phyloP scores from a whole-genome alignment of 2,797 vertebrate genomes.

The Manis javanica region DNA sequence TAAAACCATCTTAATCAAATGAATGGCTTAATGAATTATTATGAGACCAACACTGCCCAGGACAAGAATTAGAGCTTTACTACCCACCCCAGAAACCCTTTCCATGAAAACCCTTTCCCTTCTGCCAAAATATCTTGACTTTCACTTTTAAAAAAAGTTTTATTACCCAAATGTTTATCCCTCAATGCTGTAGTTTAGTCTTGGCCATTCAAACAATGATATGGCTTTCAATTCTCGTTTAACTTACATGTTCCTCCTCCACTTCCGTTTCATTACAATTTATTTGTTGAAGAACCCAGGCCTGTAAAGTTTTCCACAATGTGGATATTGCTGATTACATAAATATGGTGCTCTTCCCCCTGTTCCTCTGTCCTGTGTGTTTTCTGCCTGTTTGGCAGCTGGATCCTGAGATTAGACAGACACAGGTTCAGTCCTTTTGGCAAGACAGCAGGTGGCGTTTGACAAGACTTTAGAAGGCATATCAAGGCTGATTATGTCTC shows the following conservation, averaged over 20 bases:
- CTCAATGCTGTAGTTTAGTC: not conserved
- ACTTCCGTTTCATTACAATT: not conserved
- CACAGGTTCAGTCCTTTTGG: not conserved
- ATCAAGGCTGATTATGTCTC: not conserved
- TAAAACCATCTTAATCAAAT: not conserved
- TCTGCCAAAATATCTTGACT: not conserved
- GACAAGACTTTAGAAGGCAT: not conserved
- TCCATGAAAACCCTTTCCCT: not conserved
- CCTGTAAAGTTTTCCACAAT: not conserved
- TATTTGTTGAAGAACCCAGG: not conserved
- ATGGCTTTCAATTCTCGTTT: not conserved
- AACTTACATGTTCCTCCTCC: not conserved
- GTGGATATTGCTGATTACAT: not conserved
- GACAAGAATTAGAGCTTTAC: not conserved
- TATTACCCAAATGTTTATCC: conserved; percentile 14
- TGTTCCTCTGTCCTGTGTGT: not conserved
- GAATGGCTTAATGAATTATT: not conserved
- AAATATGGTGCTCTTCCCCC: not conserved
- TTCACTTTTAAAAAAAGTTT: not conserved
- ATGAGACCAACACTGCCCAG: not conserved
- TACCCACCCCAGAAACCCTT: not conserved
- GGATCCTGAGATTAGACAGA: not conserved
- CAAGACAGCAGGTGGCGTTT: not conserved
- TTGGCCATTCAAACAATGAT: not conserved
- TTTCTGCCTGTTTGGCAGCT: not conserved